Evolutionary conservation across 2,113 vertebrate genomes (phyloP).

Genomic region (Opisthocomus hoazin): DNA sequence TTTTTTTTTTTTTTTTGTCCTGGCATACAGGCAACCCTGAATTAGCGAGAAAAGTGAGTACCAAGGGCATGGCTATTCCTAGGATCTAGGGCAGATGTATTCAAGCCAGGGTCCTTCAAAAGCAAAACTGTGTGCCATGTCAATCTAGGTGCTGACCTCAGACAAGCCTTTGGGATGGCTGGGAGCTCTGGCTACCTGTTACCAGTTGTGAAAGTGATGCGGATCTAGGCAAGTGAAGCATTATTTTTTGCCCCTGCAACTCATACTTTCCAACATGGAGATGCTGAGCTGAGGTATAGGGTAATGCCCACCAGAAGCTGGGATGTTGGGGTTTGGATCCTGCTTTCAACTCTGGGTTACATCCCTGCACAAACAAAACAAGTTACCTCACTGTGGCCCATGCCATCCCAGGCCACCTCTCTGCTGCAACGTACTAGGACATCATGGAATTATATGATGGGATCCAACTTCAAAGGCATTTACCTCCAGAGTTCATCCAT

Average conservation of each 20-base stretch:
- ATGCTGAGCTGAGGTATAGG: not conserved
- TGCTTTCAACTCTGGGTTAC: not conserved
- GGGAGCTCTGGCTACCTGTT: not conserved
- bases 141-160: not conserved
- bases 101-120: not conserved
- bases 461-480: not conserved
- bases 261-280: not conserved
- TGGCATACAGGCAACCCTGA: not conserved
- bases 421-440: not conserved
- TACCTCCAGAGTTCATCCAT: not conserved
- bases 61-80: not conserved
- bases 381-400: not conserved
- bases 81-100: not conserved
- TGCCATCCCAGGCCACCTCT: not conserved
- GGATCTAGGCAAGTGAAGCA: not conserved
- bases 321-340: not conserved
- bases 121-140: not conserved
- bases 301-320: not conserved
- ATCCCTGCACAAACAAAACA: not conserved
- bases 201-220: rapidly evolving
- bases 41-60: not conserved
- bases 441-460: not conserved
- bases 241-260: not conserved
- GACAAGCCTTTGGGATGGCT: not conserved
- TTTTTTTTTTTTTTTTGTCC: not conserved